phyloP scores from a whole-genome alignment of 2,797 vertebrate genomes.

The Muscicapa striata region DNA sequence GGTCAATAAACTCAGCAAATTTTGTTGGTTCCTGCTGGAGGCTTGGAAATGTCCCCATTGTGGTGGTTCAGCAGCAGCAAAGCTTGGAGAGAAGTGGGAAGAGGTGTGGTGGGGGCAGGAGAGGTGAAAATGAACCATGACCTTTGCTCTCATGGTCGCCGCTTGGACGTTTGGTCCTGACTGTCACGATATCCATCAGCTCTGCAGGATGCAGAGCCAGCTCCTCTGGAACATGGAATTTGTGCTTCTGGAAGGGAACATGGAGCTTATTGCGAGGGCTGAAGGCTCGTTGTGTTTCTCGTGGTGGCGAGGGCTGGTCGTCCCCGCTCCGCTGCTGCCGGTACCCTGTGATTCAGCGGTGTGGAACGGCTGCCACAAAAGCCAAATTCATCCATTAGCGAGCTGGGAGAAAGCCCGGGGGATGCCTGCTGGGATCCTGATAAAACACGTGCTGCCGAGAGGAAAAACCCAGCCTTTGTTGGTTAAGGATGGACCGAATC shows the following conservation, averaged over 20 bases:
- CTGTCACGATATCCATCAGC: neutral
- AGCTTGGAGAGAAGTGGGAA: neutral
- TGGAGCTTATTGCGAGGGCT: neutral
- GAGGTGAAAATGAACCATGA: neutral
- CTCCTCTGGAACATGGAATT: neutral
- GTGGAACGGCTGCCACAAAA: neutral
- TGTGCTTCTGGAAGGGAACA: constrained; percentile 50
- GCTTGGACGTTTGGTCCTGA: neutral
- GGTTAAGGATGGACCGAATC: neutral
- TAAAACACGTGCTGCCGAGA: constrained; percentile 17
- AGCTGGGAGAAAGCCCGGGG: constrained; percentile 6
- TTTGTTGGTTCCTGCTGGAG: neutral
- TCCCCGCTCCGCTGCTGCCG: fast-evolving
- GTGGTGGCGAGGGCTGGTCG: neutral
- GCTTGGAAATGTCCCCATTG: neutral
- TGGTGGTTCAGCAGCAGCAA: neutral
- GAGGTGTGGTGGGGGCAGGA: neutral
- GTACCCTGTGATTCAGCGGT: neutral
- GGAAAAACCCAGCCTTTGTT: neutral
- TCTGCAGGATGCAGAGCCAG: neutral
- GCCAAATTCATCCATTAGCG: neutral
- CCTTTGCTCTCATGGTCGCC: neutral
- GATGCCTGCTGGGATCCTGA: constrained; percentile 51
- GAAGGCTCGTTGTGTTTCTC: neutral
- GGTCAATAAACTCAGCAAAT: neutral